These are phyloP conservation scores for Echinarachnius parma DNA, from an alignment of 53 echinoderm and acorn worm species.

Conservation along the genomic window DNA sequence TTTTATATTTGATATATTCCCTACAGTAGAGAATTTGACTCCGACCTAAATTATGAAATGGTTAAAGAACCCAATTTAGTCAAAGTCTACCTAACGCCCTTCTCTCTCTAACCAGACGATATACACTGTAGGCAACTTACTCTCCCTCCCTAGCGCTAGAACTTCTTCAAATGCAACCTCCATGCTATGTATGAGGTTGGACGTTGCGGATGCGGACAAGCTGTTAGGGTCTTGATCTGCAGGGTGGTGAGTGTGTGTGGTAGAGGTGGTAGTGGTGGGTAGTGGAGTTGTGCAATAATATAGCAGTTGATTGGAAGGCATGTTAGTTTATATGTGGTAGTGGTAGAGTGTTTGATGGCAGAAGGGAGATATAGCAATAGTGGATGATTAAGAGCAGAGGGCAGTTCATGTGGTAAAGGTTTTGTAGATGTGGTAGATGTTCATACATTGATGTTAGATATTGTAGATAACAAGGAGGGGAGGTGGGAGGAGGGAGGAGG, in stretches of 20 bases:
- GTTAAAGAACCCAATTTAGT: too few species aligned
- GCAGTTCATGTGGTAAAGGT: background rate
- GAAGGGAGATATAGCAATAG: background rate
- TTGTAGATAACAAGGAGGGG: background rate
- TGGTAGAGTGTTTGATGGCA: background rate
- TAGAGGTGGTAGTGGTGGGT: background rate
- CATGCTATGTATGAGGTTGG: slow-evolving; percentile 42
- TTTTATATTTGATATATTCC: too few species aligned
- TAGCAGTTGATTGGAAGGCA: too few species aligned
- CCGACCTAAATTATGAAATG: too few species aligned
- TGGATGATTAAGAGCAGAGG: background rate
- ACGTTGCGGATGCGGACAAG: slow-evolving; percentile 25
- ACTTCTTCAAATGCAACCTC: slow-evolving; percentile 60
- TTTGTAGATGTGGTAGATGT: background rate
- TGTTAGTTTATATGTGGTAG: background rate
- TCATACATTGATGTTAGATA: too few species aligned
- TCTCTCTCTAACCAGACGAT: too few species aligned
- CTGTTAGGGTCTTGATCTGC: slow-evolving; percentile 19
- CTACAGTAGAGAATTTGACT: too few species aligned
- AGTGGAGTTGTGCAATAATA: background rate
- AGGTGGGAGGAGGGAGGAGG: background rate
- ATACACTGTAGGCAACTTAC: slow-evolving; percentile 44
- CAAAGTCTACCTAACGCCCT: too few species aligned
- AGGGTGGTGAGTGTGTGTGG: background rate
- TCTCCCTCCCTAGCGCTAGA: slow-evolving; percentile 50